Percentiles rank a stretch among this genome's conserved stretches.
Evolutionary conservation across 2,113 vertebrate species (phyloP).

Genomic region (Entosphenus tridentatus): DNA sequence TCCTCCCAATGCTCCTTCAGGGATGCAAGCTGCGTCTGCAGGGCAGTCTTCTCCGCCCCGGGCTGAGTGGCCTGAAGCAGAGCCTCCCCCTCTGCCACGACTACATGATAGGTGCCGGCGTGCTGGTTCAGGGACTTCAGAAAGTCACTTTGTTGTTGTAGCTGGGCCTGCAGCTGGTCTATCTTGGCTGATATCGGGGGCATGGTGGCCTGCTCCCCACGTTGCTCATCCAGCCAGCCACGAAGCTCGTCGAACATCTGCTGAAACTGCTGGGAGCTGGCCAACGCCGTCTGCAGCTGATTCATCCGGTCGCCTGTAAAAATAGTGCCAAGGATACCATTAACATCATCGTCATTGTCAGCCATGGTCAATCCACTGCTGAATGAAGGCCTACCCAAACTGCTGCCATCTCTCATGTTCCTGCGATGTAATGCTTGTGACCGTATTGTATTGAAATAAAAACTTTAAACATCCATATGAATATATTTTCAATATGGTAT

Average conservation of each 20-base stretch:
- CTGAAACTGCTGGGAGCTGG: slow-evolving; percentile 92
- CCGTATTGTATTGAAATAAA: no score
- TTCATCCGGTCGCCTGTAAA: slow-evolving; percentile 62
- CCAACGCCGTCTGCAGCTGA: slow-evolving; percentile 68
- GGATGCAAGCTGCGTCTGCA: slow-evolving; percentile 42
- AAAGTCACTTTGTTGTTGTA: slow-evolving; percentile 56
- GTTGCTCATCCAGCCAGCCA: slow-evolving; percentile 53
- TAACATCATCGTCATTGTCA: no score
- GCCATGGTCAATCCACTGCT: no score
- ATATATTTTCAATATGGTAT: no score
- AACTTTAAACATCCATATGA: no score
- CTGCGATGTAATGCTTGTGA: no score
- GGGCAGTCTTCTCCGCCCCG: slow-evolving; percentile 41
- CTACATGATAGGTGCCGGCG: slow-evolving; percentile 74
- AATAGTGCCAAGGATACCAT: neutral
- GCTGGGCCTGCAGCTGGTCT: slow-evolving; percentile 37
- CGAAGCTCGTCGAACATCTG: slow-evolving; percentile 89
- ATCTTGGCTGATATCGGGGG: slow-evolving; percentile 48
- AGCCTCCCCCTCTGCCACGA: slow-evolving; percentile 53
- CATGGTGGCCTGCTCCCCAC: slow-evolving; percentile 24
- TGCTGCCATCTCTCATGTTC: no score
- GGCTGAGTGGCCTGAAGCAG: slow-evolving; percentile 47
- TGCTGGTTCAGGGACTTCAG: slow-evolving; percentile 66
- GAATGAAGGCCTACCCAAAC: no score
- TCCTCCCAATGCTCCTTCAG: slow-evolving; percentile 64